Evolutionary conservation across 2,113 vertebrate genomes (phyloP).

Genomic region (Lasiurus borealis): DNA sequence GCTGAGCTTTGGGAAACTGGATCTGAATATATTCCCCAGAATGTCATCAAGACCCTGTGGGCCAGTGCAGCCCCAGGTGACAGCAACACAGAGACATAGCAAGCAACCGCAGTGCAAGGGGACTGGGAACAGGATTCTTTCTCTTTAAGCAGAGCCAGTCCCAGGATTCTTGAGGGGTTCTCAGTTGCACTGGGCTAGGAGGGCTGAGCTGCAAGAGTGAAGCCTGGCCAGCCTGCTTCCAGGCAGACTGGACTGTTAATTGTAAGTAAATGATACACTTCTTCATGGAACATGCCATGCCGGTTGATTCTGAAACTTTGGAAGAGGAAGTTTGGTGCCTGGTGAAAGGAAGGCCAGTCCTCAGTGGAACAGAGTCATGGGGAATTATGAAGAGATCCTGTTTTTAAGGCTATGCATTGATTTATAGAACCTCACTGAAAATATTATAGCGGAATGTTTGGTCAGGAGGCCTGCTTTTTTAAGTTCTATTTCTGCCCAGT

Average conservation of each 20-base stretch:
- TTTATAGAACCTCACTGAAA: conserved; percentile 70
- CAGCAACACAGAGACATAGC: background rate
- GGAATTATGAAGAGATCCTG: conserved; percentile 6
- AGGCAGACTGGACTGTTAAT: background rate
- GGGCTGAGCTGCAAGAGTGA: background rate
- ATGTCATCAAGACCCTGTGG: background rate
- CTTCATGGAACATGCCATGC: background rate
- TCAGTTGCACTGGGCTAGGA: background rate
- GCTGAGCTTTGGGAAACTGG: background rate
- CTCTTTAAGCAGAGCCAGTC: background rate
- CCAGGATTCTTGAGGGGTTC: background rate
- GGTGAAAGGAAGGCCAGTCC: conserved; percentile 10
- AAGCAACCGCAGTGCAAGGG: too few relatives aligned
- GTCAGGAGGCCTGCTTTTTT: conserved; percentile 67
- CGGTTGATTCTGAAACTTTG: background rate
- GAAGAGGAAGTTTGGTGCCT: conserved; percentile 11
- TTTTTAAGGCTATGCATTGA: conserved; percentile 54
- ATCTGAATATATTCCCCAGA: background rate
- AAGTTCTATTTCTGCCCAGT: conserved; percentile 69
- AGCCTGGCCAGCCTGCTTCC: background rate
- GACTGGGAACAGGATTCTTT: background rate
- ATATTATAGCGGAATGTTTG: conserved; percentile 63
- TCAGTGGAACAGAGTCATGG: background rate
- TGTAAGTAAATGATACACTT: background rate
- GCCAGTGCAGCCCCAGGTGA: background rate